Conservation (phyloP, 2,797 vertebrate genomes). For the Silurus lanzhouensis region DNA sequence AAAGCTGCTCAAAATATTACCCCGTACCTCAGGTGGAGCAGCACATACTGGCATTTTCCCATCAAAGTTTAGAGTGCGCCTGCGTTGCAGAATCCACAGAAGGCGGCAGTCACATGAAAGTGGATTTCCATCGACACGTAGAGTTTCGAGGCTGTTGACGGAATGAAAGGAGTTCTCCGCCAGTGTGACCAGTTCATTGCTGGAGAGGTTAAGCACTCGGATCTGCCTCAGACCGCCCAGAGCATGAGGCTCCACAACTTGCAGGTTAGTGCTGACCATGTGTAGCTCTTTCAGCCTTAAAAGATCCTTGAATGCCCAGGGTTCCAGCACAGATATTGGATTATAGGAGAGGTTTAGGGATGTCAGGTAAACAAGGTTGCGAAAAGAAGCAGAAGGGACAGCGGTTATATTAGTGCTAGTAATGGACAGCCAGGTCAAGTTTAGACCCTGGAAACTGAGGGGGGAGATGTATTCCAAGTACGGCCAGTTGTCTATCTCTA, state of each 20-base stretch:
- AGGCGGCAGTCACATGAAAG: constrained; percentile 96
- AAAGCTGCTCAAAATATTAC: constrained; percentile 85
- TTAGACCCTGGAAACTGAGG: constrained; percentile 88
- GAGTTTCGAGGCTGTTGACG: constrained; percentile 92
- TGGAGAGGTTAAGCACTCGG: constrained; percentile 91
- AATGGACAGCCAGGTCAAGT: constrained; percentile 91
- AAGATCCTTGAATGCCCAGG: constrained; percentile 90
- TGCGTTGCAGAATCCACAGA: constrained; percentile 94
- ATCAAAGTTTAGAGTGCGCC: constrained; percentile 94
- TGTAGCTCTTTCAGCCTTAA: constrained; percentile 92
- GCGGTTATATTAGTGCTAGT: constrained; percentile 94
- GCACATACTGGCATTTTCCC: constrained; percentile 90
- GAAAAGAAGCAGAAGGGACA: constrained; percentile 87
- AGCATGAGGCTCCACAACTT: constrained; percentile 85
- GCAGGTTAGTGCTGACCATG: constrained; percentile 87
- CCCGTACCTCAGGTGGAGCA: constrained; percentile 88
- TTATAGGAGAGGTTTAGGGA: constrained; percentile 94
- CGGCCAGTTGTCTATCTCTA: constrained; percentile 92
- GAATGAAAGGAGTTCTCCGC: constrained; percentile 95
- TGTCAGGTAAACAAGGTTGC: constrained; percentile 87
- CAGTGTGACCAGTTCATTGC: constrained; percentile 89
- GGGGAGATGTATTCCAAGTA: constrained; percentile 88
- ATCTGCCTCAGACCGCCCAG: constrained; percentile 91
- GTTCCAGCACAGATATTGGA: constrained; percentile 86
- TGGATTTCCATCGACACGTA: constrained; percentile 93